phyloP scores from a whole-genome alignment of 1,140 invertebrate species.

The Bombus sylvicola region DNA sequence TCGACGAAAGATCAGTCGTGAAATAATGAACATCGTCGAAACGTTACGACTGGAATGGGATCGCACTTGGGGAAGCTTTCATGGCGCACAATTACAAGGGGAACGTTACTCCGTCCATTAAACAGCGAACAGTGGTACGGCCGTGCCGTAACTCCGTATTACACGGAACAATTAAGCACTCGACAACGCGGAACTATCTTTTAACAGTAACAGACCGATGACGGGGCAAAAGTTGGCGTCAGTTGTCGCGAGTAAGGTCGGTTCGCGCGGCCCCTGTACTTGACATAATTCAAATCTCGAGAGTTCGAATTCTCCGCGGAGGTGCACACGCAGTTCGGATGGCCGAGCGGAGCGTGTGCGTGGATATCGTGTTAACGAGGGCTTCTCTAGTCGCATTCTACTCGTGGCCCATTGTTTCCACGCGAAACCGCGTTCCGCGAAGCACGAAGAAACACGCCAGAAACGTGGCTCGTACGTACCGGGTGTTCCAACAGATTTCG shows the following conservation, averaged over 20 bases:
- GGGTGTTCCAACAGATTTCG: neutral
- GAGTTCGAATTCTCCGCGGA: neutral
- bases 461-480: neutral
- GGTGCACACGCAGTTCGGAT: neutral
- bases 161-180: neutral
- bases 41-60: too few relatives aligned
- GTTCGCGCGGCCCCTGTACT: neutral
- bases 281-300: slow-evolving; percentile 10
- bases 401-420: neutral
- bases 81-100: neutral
- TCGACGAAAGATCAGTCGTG: too few relatives aligned
- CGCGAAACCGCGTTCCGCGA: slow-evolving; percentile 4
- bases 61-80: too few relatives aligned
- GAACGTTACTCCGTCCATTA: neutral
- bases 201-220: neutral
- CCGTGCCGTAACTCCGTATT: neutral
- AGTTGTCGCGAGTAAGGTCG: neutral
- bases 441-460: slow-evolving; percentile 12
- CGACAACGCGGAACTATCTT: neutral
- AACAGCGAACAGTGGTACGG: neutral
- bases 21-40: too few relatives aligned
- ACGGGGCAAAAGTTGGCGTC: neutral
- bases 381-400: slow-evolving; percentile 1
- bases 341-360: too few relatives aligned
- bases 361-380: too few relatives aligned